Evolutionary conservation across 2,797 vertebrate species (phyloP).

Genomic region (Sebastes umbrosus): DNA sequence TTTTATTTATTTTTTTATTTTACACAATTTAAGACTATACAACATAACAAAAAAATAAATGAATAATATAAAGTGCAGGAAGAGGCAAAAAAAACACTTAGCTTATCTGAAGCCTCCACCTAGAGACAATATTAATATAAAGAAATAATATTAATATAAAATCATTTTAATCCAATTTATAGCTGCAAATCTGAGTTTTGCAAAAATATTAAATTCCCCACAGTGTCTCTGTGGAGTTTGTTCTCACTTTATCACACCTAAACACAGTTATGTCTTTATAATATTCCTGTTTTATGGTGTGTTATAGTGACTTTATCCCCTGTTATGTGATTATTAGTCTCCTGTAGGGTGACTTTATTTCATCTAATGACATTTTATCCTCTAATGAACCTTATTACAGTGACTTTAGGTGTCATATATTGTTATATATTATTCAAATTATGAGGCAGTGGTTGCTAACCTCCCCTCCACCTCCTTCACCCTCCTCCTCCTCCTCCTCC

Average conservation of each 20-base stretch:
- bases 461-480: neutral
- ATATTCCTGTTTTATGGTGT: neutral
- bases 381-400: neutral
- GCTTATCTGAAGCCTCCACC: too few species aligned
- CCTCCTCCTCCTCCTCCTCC: neutral
- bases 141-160: neutral
- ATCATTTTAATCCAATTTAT: conserved; percentile 31
- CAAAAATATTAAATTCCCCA: neutral
- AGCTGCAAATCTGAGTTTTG: neutral
- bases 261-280: neutral
- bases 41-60: too few species aligned
- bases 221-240: neutral
- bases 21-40: too few species aligned
- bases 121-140: neutral
- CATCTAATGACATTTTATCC: neutral
- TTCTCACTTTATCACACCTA: neutral
- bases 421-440: neutral
- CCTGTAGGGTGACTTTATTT: neutral
- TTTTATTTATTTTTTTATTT: too few species aligned
- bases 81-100: too few species aligned
- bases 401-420: neutral
- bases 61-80: too few species aligned
- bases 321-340: neutral
- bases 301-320: neutral
- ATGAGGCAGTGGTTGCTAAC: neutral